Base-by-base conservation (phyloP, 2,113 vertebrate genomes). In the Dinomys branickii region DNA sequence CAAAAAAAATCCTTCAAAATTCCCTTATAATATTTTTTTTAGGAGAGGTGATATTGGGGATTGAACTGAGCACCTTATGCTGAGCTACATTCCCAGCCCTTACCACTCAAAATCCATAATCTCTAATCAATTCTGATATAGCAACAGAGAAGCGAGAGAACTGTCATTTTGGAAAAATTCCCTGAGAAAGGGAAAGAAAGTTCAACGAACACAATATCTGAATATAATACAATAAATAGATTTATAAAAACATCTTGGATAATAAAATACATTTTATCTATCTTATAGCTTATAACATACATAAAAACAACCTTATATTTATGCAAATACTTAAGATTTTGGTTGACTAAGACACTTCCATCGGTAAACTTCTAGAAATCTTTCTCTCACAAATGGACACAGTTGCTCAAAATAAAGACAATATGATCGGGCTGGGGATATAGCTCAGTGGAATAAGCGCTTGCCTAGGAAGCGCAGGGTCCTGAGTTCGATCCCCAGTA, bases 141-240 rank as follows among this genome's bases (percentile, higher is more conserved):
- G 28, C 69, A 95, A 88, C 58, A 89, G 14, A 50, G 26, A 95
- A 92, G 7, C 3, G 67, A 95, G 96, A 95, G n/a, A 96, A 82
- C 47, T 91, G 1, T n/a, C 33, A 81, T 90, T 87, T 82, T 86
- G 41, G 77, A 96, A 95, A 92, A 0, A 80, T 58, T 85, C 4
- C 63, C 59, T 50, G 2, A 88, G 47, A 93, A 16, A 91, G 7
- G 14, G 5, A 81, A 26, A 85, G 52, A 59, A 86, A 83, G 10
- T 80, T 91, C 28, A 85, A 95, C 59, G 67, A 83, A 85, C 44
- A 78, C 1, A 91, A 59, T 77, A 90, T 78, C 14, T 95, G 63
- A 94, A 85, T 26, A 35, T 56, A 83, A 81, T 78, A 85, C 16
- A 94, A 33, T 38, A 69, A 71, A 65, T 2, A 33, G 44, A 63